These are phyloP conservation scores for Smithornis capensis DNA, from an alignment of 2,113 vertebrate genomes.

Conservation along the genomic window DNA sequence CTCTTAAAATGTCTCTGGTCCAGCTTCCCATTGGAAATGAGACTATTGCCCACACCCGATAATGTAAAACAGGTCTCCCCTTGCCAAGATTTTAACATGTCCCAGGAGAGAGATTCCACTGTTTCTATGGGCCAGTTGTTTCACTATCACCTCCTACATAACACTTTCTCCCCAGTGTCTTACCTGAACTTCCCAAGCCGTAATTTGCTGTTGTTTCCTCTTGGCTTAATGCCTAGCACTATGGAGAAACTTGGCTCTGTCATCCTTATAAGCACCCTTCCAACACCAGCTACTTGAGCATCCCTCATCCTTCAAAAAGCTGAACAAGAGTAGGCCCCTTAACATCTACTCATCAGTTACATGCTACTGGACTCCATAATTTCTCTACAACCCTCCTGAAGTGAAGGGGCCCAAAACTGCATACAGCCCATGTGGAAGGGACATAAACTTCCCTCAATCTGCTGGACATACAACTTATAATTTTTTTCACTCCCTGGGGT, in stretches of 20 bases:
- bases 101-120: neutral
- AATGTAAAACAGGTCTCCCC: neutral
- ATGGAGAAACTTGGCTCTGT: neutral
- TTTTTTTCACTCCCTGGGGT: neutral
- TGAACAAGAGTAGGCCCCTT: neutral
- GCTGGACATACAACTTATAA: neutral
- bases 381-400: neutral
- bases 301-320: neutral
- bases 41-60: neutral
- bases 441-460: neutral
- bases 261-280: neutral
- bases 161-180: neutral
- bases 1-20: neutral
- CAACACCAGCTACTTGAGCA: neutral
- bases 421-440: neutral
- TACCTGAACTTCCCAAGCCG: neutral
- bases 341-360: neutral
- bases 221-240: neutral
- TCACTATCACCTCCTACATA: neutral
- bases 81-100: neutral
- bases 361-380: neutral
- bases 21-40: neutral
- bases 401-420: neutral
- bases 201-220: neutral
- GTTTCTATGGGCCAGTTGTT: neutral